These are phyloP conservation scores for Thermophis baileyi DNA, from an alignment of 2,113 vertebrate species.

Conservation along the genomic window DNA sequence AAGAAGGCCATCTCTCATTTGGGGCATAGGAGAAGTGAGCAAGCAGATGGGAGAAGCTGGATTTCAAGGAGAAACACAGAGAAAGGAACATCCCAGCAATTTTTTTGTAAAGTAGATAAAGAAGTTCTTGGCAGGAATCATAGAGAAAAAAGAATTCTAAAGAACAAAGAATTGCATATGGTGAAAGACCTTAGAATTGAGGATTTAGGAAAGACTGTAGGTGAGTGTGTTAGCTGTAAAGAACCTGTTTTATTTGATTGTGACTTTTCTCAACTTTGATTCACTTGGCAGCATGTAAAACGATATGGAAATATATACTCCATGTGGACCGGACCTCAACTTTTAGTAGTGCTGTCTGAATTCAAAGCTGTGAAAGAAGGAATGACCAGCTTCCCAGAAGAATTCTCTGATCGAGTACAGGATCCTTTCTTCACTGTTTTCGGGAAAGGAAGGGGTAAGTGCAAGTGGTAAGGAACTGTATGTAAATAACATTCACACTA, in stretches of 20 bases:
- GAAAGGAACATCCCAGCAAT: background rate
- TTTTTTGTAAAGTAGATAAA: background rate
- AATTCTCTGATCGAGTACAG: background rate
- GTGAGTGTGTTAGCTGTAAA: background rate
- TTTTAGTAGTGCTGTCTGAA: background rate
- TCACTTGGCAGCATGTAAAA: background rate
- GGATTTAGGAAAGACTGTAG: background rate
- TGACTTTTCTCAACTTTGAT: background rate
- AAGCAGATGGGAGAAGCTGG: background rate
- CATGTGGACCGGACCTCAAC: background rate
- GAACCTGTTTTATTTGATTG: background rate
- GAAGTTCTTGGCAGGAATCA: background rate
- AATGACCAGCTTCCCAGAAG: background rate
- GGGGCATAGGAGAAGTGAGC: background rate
- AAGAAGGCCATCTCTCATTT: background rate
- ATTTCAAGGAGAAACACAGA: background rate
- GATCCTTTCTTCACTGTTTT: background rate
- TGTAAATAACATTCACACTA: too few relatives aligned
- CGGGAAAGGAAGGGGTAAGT: background rate
- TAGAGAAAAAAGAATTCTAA: background rate
- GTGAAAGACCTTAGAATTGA: background rate
- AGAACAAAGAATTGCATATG: background rate
- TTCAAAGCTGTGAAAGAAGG: background rate
- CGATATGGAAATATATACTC: too few relatives aligned
- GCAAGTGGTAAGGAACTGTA: background rate